Evolutionary conservation across 2,888 invertebrate species (phyloP).

Genomic region (Axea sp.): DNA sequence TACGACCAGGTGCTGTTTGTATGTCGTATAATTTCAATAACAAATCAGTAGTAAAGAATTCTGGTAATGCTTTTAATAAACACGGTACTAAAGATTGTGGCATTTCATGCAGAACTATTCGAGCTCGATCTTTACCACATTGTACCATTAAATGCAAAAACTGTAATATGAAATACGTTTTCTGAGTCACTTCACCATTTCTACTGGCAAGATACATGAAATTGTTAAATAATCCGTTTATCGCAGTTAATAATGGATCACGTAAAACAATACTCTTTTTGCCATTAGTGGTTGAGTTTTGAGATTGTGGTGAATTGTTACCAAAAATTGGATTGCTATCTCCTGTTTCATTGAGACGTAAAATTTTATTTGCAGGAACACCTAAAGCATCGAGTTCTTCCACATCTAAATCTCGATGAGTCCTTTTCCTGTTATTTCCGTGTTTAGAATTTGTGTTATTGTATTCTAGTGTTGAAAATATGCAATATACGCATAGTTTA

Average conservation of each 20-base stretch:
- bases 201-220: slow-evolving; percentile 86
- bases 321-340: slow-evolving; percentile 82
- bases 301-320: slow-evolving; percentile 77
- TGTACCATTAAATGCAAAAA: slow-evolving; percentile 88
- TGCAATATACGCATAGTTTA: slow-evolving; percentile 86
- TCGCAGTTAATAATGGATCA: slow-evolving; percentile 84
- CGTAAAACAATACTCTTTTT: slow-evolving; percentile 79
- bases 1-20: slow-evolving; percentile 86
- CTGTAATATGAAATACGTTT: slow-evolving; percentile 90
- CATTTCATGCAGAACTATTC: slow-evolving; percentile 87
- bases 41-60: slow-evolving; percentile 87
- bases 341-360: slow-evolving; percentile 83
- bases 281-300: slow-evolving; percentile 70
- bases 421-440: slow-evolving; percentile 82
- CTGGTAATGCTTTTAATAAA: slow-evolving; percentile 89
- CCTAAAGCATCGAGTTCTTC: slow-evolving; percentile 83
- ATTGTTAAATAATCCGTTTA: slow-evolving; percentile 86
- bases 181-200: slow-evolving; percentile 90
- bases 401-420: slow-evolving; percentile 80
- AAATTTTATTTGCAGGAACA: slow-evolving; percentile 82
- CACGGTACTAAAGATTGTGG: slow-evolving; percentile 88
- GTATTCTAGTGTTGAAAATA: slow-evolving; percentile 85
- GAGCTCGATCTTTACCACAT: slow-evolving; percentile 87
- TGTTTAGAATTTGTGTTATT: slow-evolving; percentile 79
- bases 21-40: slow-evolving; percentile 90